Evolutionary conservation across 2,797 vertebrate species (phyloP).

Genomic region (Myiothlypis chrysogaster): DNA sequence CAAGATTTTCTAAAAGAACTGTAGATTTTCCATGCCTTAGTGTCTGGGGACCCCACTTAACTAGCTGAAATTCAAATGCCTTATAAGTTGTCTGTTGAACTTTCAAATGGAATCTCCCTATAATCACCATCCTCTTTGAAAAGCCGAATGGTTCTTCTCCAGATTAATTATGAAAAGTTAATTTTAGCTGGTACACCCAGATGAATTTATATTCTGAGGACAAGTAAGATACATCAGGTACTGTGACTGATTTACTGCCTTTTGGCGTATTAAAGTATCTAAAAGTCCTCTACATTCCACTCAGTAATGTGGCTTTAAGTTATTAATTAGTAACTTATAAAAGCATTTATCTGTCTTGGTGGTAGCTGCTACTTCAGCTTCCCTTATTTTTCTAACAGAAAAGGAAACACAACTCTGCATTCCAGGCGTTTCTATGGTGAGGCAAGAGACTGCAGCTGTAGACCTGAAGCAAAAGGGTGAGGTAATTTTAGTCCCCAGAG

Average conservation of each 20-base stretch:
- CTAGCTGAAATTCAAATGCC: not conserved
- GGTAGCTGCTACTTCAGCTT: constrained; percentile 71
- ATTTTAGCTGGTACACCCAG: constrained; percentile 51
- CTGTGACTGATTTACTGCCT: not conserved
- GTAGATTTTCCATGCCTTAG: not conserved
- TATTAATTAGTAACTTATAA: constrained; percentile 68
- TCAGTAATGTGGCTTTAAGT: constrained; percentile 46
- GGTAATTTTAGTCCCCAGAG: constrained; percentile 90
- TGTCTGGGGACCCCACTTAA: not conserved
- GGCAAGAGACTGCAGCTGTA: constrained; percentile 93
- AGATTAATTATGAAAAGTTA: not conserved
- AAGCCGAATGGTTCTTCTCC: not conserved
- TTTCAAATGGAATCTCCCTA: not conserved
- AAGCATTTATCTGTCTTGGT: constrained; percentile 67
- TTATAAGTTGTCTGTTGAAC: not conserved
- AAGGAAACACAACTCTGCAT: constrained; percentile 91
- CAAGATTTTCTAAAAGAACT: not conserved
- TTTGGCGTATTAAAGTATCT: constrained; percentile 24
- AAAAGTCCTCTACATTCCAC: constrained; percentile 43
- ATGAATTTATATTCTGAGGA: constrained; percentile 33
- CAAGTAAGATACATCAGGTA: not conserved
- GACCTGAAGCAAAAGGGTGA: constrained; percentile 86
- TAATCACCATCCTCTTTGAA: not conserved
- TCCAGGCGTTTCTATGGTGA: constrained; percentile 89
- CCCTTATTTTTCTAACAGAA: constrained; percentile 86